These are phyloP conservation scores for Isaurus tuberculatus DNA, from an alignment of 92 coral and sea anemone species.

Conservation along the genomic window DNA sequence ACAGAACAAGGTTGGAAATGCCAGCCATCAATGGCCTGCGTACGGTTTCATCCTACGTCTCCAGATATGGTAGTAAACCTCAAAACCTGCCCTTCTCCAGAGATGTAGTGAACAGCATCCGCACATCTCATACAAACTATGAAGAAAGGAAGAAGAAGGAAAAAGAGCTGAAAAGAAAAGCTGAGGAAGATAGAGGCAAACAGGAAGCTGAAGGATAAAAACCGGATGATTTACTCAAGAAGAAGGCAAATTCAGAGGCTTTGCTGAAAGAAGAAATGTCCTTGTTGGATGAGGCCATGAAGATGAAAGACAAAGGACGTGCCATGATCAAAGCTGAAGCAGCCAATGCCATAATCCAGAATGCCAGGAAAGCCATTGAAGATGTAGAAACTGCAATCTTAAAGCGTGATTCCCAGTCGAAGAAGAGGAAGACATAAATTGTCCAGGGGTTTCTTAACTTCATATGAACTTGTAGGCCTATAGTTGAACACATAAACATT, in stretches of 20 bases:
- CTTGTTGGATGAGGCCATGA: conserved; percentile 49
- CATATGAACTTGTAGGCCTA: conserved; percentile 45
- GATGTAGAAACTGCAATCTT: conserved; percentile 48
- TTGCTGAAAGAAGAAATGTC: conserved; percentile 51
- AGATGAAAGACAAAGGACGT: conserved; percentile 48
- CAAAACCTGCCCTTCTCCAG: conserved; percentile 49
- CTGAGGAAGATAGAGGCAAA: conserved; percentile 52
- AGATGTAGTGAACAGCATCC: conserved; percentile 51
- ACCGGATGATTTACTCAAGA: conserved; percentile 51
- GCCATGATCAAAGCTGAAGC: conserved; percentile 49
- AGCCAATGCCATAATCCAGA: conserved; percentile 50
- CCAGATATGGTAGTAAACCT: conserved; percentile 54
- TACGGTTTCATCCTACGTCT: conserved; percentile 52
- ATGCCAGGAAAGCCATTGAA: conserved; percentile 49
- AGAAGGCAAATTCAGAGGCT: conserved; percentile 54
- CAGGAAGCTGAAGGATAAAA: conserved; percentile 49
- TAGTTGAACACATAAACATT: conserved; percentile 43
- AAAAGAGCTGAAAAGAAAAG: conserved; percentile 52
- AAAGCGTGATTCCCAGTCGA: conserved; percentile 47
- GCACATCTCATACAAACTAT: conserved; percentile 49
- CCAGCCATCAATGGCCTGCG: conserved; percentile 53
- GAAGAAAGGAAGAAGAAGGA: conserved; percentile 49
- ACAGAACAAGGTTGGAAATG: conserved; percentile 49
- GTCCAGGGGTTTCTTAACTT: conserved; percentile 50
- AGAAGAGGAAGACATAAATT: conserved; percentile 51